Conservation (phyloP, 2,888 invertebrate species). For the Tiphia femorata region DNA sequence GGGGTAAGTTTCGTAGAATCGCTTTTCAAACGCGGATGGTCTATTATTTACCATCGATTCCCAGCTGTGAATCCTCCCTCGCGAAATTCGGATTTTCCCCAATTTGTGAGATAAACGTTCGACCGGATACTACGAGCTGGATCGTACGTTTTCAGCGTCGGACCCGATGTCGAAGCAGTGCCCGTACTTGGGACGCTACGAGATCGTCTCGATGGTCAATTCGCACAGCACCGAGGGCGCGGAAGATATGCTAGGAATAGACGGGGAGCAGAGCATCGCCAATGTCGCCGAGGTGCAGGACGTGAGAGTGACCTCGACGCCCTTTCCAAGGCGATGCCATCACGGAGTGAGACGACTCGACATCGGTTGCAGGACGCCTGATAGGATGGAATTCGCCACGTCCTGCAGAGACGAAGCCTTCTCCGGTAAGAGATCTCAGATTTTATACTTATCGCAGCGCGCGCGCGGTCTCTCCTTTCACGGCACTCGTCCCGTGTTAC, state of each 20-base stretch:
- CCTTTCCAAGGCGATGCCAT: conserved; percentile 52
- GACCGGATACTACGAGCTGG: not conserved
- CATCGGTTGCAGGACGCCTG: conserved; percentile 62
- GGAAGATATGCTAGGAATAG: conserved; percentile 33
- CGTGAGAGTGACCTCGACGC: conserved; percentile 50
- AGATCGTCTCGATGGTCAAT: conserved; percentile 56
- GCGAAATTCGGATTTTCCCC: too few relatives aligned
- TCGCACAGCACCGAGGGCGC: conserved; percentile 34
- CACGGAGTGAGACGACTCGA: conserved; percentile 57
- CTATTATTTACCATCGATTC: too few relatives aligned
- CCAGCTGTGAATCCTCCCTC: too few relatives aligned
- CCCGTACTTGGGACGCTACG: conserved; percentile 61
- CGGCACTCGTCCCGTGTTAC: too few relatives aligned
- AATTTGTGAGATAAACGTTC: not conserved
- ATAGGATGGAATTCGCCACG: conserved; percentile 62
- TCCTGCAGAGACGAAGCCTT: conserved; percentile 61
- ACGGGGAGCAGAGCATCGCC: conserved; percentile 37
- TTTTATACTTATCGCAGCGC: too few relatives aligned
- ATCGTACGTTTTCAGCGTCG: too few relatives aligned
- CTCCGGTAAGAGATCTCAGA: conserved; percentile 43
- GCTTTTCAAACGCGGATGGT: too few relatives aligned
- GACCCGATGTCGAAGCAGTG: conserved; percentile 62
- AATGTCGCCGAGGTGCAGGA: conserved; percentile 55
- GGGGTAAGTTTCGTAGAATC: too few relatives aligned
- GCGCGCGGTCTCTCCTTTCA: too few relatives aligned